Conservation (phyloP, 1,140 invertebrate species). For the Drosophila eugracilis region DNA sequence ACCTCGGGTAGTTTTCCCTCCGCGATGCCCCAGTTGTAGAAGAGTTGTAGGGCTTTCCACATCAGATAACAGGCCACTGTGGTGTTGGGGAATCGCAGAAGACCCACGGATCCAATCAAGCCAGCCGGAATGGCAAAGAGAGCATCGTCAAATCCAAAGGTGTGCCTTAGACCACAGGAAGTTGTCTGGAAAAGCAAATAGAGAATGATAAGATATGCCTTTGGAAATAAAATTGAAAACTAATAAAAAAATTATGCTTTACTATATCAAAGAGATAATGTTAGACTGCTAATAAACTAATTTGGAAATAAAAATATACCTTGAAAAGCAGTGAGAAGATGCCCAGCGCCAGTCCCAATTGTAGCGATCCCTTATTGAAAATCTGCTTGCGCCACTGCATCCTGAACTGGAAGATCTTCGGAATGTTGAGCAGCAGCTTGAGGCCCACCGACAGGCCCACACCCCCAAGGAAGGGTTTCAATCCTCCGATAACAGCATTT, state of each 20-base stretch:
- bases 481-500: constrained; percentile 86
- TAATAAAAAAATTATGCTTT: no score
- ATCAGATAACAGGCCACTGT: constrained; percentile 89
- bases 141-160: constrained; percentile 86
- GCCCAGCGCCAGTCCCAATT: constrained; percentile 87
- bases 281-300: no score
- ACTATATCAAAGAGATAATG: no score
- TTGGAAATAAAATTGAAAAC: no score
- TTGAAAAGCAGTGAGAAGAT: constrained; percentile 88
- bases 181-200: constrained; percentile 73
- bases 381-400: constrained; percentile 85
- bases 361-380: constrained; percentile 85
- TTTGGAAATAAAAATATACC: constrained; percentile 73
- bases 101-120: constrained; percentile 87
- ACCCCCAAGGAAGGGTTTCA: constrained; percentile 87
- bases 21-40: constrained; percentile 87
- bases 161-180: constrained; percentile 87
- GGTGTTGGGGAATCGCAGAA: constrained; percentile 88
- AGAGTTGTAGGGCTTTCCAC: constrained; percentile 89
- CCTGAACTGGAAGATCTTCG: constrained; percentile 85
- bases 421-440: constrained; percentile 84
- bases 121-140: constrained; percentile 88
- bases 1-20: constrained; percentile 87
- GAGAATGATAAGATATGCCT: background rate
- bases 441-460: constrained; percentile 87